Evolutionary conservation across 2,888 invertebrate genomes (phyloP), one percentile per base, ranked within the genome.

Genomic region (Myopa tessellatipennis): DNA sequence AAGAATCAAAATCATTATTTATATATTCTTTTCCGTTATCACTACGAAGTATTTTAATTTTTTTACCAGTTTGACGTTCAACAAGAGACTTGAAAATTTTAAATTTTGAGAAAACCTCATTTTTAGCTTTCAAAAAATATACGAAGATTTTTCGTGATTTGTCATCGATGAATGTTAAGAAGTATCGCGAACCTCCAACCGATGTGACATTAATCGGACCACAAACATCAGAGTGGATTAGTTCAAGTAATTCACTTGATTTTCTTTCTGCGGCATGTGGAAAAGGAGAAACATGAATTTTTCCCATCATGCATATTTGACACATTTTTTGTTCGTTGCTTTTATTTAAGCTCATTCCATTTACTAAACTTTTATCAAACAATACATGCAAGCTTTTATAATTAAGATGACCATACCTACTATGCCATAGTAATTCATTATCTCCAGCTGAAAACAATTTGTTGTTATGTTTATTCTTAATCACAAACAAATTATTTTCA

Each of bases 21-120:
- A 26, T 26, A 26, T 26, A 26, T 26, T 26, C 26, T 26, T 26
- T 26, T 26, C 26, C 26, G 26, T 26, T 26, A 26, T 26, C 26
- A 26, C 58, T 76, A 16, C 68, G 79, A 40, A 77, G 38, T 14
- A 26, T 61, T 16, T 67, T 55, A 16, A 77, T 78, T 26, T 58
- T 74, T 26, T 40, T 12, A 0, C 75, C 78, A 14, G 72, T 77
- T 61, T 77, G 52, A 36, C 76, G 65, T 52, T 78, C 79, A 4
- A 75, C 78, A 12, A 71, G 67, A 14, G 10, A 8, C 68, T 79
- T 79, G 70, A 77, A 79, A 45, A 68, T 40, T 10, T 75, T 77
- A 52, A 75, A 75, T 72, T 77, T 77, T 8, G 68, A 69, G 4
- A 79, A 45, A 3, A 38, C 76, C 18, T 76, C 72, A 50, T n/a